Conservation (phyloP, 1,140 invertebrate genomes). For the Saccostrea echinata region DNA sequence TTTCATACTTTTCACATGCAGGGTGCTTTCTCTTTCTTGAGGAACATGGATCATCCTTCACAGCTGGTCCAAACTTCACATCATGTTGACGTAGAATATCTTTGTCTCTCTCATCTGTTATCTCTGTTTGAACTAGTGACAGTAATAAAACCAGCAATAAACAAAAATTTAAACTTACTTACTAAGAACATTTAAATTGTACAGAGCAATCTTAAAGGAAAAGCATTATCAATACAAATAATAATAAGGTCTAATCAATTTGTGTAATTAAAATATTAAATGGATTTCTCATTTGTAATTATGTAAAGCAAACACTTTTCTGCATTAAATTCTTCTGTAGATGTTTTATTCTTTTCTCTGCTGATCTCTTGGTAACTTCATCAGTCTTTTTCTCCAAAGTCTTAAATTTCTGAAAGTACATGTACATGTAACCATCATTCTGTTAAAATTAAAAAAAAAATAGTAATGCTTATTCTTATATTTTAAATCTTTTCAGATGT, state of each 20-base stretch:
- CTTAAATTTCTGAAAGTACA: slow-evolving; percentile 71
- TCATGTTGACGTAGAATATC: slow-evolving; percentile 63
- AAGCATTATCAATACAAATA: no score
- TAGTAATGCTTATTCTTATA: no score
- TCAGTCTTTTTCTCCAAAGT: slow-evolving; percentile 70
- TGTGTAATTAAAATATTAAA: no score
- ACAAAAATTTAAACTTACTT: no score
- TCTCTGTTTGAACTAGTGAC: slow-evolving; percentile 42
- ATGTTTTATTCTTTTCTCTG: slow-evolving; percentile 70
- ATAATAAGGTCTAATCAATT: no score
- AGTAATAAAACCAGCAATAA: no score
- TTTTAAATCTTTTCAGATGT: no score
- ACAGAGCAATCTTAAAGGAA: no score
- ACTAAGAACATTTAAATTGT: no score
- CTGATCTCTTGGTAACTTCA: slow-evolving; percentile 69
- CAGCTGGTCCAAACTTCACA: slow-evolving; percentile 62
- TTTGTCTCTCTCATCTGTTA: slow-evolving; percentile 53
- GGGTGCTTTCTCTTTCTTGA: slow-evolving; percentile 1
- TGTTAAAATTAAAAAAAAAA: no score
- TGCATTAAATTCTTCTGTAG: slow-evolving; percentile 66
- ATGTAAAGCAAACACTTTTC: slow-evolving; percentile 61
- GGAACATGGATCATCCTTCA: slow-evolving; percentile 39
- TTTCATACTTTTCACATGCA: neutral
- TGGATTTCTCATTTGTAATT: no score
- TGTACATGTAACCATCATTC: no score